A percentile compares a stretch with the other conserved stretches of the same genome.
Conservation (phyloP, 2,888 invertebrate genomes). For the Beris chalybata region DNA sequence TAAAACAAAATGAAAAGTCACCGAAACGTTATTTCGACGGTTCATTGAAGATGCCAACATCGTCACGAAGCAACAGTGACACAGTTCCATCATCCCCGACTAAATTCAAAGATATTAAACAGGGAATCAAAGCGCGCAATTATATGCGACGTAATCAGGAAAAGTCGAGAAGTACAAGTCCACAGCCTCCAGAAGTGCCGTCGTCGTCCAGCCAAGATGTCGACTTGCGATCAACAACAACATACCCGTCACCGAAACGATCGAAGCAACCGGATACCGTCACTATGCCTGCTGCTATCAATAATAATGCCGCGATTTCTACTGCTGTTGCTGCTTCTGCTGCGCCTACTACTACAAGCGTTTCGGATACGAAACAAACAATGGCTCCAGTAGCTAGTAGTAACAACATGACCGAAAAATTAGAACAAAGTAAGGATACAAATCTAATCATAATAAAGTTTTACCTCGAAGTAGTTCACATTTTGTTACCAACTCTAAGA, state of each 20-base stretch:
- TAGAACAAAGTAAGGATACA: constrained; percentile 39
- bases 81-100: constrained; percentile 13
- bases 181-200: constrained; percentile 16
- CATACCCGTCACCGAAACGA: constrained; percentile 30
- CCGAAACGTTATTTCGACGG: constrained; percentile 33
- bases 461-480: constrained; percentile 40
- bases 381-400: constrained; percentile 12
- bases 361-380: not conserved
- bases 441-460: constrained; percentile 33
- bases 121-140: constrained; percentile 62
- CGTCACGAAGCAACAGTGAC: constrained; percentile 10
- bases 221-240: constrained; percentile 34
- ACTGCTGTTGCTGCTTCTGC: not conserved
- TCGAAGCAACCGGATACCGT: constrained; percentile 8
- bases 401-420: constrained; percentile 32
- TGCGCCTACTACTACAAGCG: not conserved
- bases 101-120: constrained; percentile 61
- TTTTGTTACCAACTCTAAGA: constrained; percentile 34
- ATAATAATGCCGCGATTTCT: not conserved
- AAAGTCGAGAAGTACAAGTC: constrained; percentile 62
- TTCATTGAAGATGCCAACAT: constrained; percentile 12
- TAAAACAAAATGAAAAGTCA: constrained; percentile 34
- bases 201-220: constrained; percentile 37
- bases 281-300: not conserved
- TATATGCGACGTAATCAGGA: constrained; percentile 69